Base-by-base conservation (phyloP, 2,888 invertebrate genomes). In the Stenoptilia bipunctidactyla region DNA sequence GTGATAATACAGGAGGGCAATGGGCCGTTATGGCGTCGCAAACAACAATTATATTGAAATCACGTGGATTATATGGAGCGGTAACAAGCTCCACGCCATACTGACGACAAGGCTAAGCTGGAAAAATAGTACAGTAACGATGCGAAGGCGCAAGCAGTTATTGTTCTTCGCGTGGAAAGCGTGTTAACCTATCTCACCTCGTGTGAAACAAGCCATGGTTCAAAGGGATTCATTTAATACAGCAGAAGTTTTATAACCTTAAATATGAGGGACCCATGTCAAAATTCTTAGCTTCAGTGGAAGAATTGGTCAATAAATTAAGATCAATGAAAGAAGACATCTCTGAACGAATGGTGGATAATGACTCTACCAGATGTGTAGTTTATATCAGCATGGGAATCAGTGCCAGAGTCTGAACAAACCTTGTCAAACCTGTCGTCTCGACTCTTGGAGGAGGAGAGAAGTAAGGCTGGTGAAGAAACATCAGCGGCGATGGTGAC, bases 301-400 rank as follows among this genome's bases (percentile, higher is more conserved):
- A 35, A 35, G 35, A 35, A 3, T 5, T 35, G 2, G 14, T 3
- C 6, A 13, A 9, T 10, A 13, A 35, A 15, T 35, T 35, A 10
- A 12, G 35, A 35, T 6, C 4, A 2, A 13, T 35, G 4, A 35
- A 27, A 2, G 35, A 39, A 4, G 35, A 3, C 13, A 25, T 27
- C 1, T 25, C 35, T 3, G 35, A 39, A 15, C 34, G 35, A 13
- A 39, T 39, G 39, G 35, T 39, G 1, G 27, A 35, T 0, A 35
- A 34, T 39, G 35, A 13, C 27, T 13, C 12, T 39, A 6, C 39
- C 35, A 13, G 4, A 25, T 5, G 30, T 34, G 36, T 42, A n/a
- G n/a, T n/a, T n/a, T n/a, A n/a, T n/a, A n/a, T n/a, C n/a, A 39
- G 33, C 33, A 15, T 9, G 25, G 37, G 39, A 42, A 33, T 43